Evolutionary conservation across 2,888 invertebrate genomes (phyloP), one percentile per base, ranked within the genome.

Genomic region (Pristionchus exspectatus): DNA sequence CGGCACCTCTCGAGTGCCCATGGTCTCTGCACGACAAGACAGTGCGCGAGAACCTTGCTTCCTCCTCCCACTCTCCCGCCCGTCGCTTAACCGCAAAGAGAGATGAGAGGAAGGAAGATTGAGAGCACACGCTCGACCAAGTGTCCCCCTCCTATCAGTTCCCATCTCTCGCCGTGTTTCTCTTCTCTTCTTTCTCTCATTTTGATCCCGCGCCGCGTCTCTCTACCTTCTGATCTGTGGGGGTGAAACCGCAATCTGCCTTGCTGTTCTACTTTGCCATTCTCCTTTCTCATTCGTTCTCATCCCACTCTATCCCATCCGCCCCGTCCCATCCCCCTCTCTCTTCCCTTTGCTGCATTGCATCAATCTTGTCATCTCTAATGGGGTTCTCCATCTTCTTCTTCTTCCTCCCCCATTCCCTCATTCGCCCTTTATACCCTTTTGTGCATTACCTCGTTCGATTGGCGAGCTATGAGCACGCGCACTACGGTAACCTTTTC

Each of bases 311-410:
- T 66, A 10, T 69, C 44, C 10, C 27, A 63, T 86, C 56, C 38
- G 38, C 56, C 83, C 56, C 84, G 24, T 56, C 84, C 56, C 44
- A 21, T 54, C 30, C 44, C 84, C 21, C 38, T 83, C 56, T 24
- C 50, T 54, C 18, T 27, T 24, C 50, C 59, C 21, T n/a, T 83
- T 27, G 9, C 50, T 54, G n/a, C 27, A n/a, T 16, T 33, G 33
- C 59, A 59, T 85, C 59, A 50, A 85, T 85, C 84, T 85, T 81
- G 81, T 81, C 56, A 85, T 85, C 33, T 59, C 84, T 59, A 85
- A 85, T 85, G 84, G 81, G 81, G 59, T 85, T 85, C 84, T 56
- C 63, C 85, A 59, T 33, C 85, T 33, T 33, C 63, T 59, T 27
- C 21, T 83, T 33, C 30, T 56, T 59, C 63, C 54, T 24, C 59